Conservation (phyloP, 2,797 vertebrate species). For the Rhyacichthys aspro region DNA sequence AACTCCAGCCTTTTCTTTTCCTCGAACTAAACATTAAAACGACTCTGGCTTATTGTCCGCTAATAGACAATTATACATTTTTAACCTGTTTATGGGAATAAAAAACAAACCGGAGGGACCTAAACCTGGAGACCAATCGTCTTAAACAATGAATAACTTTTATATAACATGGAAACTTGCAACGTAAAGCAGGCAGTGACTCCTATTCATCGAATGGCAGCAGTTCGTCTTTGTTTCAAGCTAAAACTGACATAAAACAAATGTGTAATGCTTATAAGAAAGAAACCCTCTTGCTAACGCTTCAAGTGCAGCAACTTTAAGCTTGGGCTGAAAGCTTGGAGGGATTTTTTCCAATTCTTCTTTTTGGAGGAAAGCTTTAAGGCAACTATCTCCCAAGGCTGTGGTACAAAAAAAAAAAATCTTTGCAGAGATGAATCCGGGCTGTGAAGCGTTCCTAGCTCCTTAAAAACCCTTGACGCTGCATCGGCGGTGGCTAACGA, state of each 20-base stretch:
- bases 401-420: slow-evolving; percentile 34
- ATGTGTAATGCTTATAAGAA: neutral
- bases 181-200: too few relatives aligned
- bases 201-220: too few relatives aligned
- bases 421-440: slow-evolving; percentile 41
- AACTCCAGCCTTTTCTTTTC: too few relatives aligned
- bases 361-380: slow-evolving; percentile 16
- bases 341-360: slow-evolving; percentile 15
- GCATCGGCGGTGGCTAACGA: slow-evolving; percentile 50
- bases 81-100: too few relatives aligned
- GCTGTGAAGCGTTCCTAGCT: slow-evolving; percentile 40
- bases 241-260: neutral
- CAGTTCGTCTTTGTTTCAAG: neutral
- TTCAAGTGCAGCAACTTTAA: slow-evolving; percentile 1
- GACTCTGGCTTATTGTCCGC: too few relatives aligned
- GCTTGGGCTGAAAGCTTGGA: slow-evolving; percentile 13
- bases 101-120: too few relatives aligned
- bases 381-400: slow-evolving; percentile 27
- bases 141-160: too few relatives aligned
- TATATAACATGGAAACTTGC: too few relatives aligned
- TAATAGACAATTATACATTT: too few relatives aligned
- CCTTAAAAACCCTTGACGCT: slow-evolving; percentile 12
- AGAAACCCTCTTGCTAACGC: neutral
- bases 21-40: too few relatives aligned
- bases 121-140: too few relatives aligned